phyloP scores from a whole-genome alignment of 1,140 invertebrate genomes.

The Chrysopa pallens region DNA sequence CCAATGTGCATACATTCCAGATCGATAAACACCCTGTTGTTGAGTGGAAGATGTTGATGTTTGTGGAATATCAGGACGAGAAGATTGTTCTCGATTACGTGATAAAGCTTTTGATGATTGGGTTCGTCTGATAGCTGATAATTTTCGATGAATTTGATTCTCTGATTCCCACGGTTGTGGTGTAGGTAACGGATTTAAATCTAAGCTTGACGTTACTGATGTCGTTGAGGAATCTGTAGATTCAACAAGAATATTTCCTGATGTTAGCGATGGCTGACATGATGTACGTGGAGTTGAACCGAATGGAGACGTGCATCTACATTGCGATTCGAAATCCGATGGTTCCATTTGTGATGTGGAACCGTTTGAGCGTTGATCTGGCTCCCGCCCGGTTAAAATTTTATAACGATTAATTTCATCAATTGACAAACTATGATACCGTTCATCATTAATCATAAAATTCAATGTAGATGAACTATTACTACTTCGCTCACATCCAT shows the following conservation, averaged over 20 bases:
- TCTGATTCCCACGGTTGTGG: conserved; percentile 19
- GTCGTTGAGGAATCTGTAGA: conserved; percentile 26
- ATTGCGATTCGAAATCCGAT: conserved; percentile 45
- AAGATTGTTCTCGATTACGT: not conserved
- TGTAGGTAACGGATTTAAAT: conserved; percentile 23
- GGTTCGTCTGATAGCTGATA: conserved; percentile 11
- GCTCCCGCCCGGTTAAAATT: not conserved
- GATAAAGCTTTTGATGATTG: conserved; percentile 4
- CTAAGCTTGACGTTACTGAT: conserved; percentile 25
- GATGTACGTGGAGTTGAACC: conserved; percentile 45
- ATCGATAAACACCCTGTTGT: conserved; percentile 42
- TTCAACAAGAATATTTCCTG: conserved; percentile 27
- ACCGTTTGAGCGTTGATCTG: conserved; percentile 5
- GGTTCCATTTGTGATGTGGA: conserved; percentile 41
- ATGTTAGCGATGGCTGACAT: conserved; percentile 29
- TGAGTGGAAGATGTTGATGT: not conserved
- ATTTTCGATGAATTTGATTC: conserved; percentile 20
- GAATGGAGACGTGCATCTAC: conserved; percentile 51
- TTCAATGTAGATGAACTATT: not conserved
- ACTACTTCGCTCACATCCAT: not conserved
- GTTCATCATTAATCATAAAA: too few species aligned
- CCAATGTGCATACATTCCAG: conserved; percentile 77
- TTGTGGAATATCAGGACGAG: conserved; percentile 15
- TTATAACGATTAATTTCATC: not conserved
- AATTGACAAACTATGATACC: too few species aligned